These are phyloP conservation scores for western clawed frog (Xenopus tropicalis) DNA, from an alignment of 2,113 vertebrate genomes.

Conservation along the genomic window DNA sequence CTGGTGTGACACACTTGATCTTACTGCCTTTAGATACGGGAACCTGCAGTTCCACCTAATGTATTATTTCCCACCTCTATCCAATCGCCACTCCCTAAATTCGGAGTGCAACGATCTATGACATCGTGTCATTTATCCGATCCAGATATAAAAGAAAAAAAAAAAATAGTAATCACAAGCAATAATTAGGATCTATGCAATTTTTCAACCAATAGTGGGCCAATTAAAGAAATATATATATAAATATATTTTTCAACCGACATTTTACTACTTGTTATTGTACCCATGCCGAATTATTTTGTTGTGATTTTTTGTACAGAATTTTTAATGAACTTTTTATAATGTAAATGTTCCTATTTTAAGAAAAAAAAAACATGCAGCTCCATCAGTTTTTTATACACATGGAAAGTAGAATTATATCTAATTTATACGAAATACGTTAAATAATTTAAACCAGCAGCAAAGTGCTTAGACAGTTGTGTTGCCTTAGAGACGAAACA, in stretches of 20 bases:
- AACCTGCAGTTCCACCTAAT: slow-evolving; percentile 59
- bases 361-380: slow-evolving; percentile 75
- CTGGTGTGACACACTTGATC: slow-evolving; percentile 65
- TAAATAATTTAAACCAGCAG: slow-evolving; percentile 82
- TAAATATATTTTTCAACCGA: slow-evolving; percentile 90
- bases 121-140: slow-evolving; percentile 72
- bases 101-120: slow-evolving; percentile 57
- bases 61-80: slow-evolving; percentile 63
- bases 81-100: slow-evolving; percentile 55
- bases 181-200: slow-evolving; percentile 98
- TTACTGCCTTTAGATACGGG: slow-evolving; percentile 69
- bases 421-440: slow-evolving; percentile 83
- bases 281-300: slow-evolving; percentile 89
- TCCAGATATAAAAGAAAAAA: slow-evolving; percentile 63
- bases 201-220: slow-evolving; percentile 85
- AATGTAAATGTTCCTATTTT: slow-evolving; percentile 84
- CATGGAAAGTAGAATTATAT: slow-evolving; percentile 80
- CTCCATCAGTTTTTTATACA: slow-evolving; percentile 85
- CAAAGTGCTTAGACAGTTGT: slow-evolving; percentile 82
- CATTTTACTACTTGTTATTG: slow-evolving; percentile 86
- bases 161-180: slow-evolving; percentile 78
- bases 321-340: slow-evolving; percentile 89
- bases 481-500: slow-evolving; percentile 75
- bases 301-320: slow-evolving; percentile 92
- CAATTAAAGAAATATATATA: slow-evolving; percentile 87